Percentiles rank a stretch among this genome's conserved stretches.
phyloP scores from a whole-genome alignment of 2,888 invertebrate species.

The Dexiosoma caninum region DNA sequence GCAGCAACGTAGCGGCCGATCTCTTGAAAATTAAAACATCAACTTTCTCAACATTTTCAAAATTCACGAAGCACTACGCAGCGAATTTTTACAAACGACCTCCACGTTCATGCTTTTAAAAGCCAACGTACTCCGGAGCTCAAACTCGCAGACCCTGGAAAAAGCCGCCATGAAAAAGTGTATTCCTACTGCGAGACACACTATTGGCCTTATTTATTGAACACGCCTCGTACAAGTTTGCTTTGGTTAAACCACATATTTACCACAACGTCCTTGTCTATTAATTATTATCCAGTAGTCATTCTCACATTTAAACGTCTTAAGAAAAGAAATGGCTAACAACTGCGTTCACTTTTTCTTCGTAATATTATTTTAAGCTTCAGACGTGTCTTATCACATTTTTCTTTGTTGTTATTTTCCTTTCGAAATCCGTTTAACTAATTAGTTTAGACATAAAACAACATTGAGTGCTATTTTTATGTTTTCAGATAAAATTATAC shows the following conservation, averaged over 20 bases:
- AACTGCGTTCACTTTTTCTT: background rate
- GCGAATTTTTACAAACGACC: too few relatives aligned
- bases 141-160: too few relatives aligned
- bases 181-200: too few relatives aligned
- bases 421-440: conserved; percentile 52
- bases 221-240: too few relatives aligned
- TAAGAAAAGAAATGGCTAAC: background rate
- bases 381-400: background rate
- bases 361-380: background rate
- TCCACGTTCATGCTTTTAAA: too few relatives aligned
- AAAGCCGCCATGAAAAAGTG: too few relatives aligned
- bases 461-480: conserved; percentile 2
- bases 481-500: background rate
- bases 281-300: background rate
- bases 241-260: background rate
- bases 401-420: background rate
- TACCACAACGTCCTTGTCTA: background rate
- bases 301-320: conserved; percentile 1
- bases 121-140: too few relatives aligned
- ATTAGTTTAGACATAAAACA: conserved; percentile 52
- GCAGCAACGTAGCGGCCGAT: too few relatives aligned
- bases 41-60: too few relatives aligned
- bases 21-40: too few relatives aligned
- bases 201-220: too few relatives aligned
- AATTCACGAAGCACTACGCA: too few relatives aligned